These are phyloP conservation scores for Loxodonta africana DNA, from an alignment of 2,113 vertebrate species.

Conservation along the genomic window DNA sequence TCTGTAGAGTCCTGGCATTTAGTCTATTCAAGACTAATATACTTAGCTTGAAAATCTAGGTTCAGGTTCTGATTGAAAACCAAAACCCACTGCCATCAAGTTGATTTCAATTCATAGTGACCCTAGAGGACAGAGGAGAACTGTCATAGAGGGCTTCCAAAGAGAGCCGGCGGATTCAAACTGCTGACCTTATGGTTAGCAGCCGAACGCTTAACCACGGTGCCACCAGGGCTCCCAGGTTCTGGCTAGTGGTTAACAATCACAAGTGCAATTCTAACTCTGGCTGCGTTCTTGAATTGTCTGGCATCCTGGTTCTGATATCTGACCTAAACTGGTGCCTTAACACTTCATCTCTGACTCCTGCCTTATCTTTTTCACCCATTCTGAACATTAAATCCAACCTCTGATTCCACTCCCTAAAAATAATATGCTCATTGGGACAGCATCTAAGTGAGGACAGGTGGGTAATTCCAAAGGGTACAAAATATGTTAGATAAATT, in stretches of 20 bases:
- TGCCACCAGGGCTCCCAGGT: too few species aligned
- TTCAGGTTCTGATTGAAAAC: not conserved
- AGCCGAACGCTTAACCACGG: too few species aligned
- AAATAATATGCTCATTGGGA: not conserved
- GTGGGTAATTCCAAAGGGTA: not conserved
- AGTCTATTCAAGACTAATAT: constrained; percentile 1
- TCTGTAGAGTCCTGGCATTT: not conserved
- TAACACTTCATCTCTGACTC: constrained; percentile 20
- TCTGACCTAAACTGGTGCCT: not conserved
- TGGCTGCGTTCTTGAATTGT: not conserved
- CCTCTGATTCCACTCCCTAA: not conserved
- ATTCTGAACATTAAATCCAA: not conserved
- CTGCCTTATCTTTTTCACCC: not conserved
- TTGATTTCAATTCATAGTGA: too few species aligned
- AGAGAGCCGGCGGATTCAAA: too few species aligned
- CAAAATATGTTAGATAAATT: not conserved
- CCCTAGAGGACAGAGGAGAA: too few species aligned
- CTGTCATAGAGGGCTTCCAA: too few species aligned
- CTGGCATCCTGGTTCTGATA: not conserved
- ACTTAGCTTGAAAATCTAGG: not conserved
- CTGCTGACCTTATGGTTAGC: too few species aligned
- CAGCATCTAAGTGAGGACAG: not conserved
- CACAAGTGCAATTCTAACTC: not conserved
- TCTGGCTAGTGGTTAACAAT: not conserved
- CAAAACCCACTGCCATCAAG: too few species aligned